These are phyloP conservation scores for Synanceia verrucosa DNA, from an alignment of 2,797 vertebrate species.

Conservation along the genomic window DNA sequence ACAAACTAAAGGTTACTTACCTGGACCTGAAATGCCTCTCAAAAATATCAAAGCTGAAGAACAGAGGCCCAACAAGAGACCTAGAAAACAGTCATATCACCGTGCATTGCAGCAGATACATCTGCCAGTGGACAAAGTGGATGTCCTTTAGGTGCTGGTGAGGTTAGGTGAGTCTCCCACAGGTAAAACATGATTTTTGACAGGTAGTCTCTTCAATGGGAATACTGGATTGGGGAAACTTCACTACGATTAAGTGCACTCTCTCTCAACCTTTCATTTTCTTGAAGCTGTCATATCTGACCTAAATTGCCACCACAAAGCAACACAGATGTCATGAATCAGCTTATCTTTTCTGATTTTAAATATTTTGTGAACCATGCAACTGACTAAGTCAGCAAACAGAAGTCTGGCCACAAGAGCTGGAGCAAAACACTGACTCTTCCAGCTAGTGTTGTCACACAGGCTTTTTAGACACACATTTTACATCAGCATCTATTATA, in stretches of 20 bases:
- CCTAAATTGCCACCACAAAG: neutral
- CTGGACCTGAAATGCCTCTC: constrained; percentile 19
- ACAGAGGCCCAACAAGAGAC: neutral
- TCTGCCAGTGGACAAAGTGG: constrained; percentile 11
- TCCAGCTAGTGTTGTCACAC: neutral
- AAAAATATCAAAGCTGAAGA: constrained; percentile 8
- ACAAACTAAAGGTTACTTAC: constrained; percentile 38
- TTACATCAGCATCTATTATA: constrained; percentile 1
- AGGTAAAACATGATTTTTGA: neutral
- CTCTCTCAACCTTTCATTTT: neutral
- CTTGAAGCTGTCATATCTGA: neutral
- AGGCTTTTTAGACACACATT: constrained; percentile 2
- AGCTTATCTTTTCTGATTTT: neutral
- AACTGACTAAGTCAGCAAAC: neutral
- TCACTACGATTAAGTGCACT: neutral
- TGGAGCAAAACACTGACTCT: neutral
- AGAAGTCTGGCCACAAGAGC: neutral
- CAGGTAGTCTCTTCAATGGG: neutral
- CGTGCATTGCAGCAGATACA: neutral
- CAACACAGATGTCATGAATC: neutral
- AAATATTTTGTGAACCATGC: neutral
- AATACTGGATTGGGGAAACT: neutral
- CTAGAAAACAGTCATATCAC: neutral
- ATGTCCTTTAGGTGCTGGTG: constrained; percentile 12
- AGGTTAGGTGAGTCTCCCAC: constrained; percentile 28